Evolutionary conservation across 1,140 invertebrate species (phyloP).

Genomic region (Reticulitermes speratus): DNA sequence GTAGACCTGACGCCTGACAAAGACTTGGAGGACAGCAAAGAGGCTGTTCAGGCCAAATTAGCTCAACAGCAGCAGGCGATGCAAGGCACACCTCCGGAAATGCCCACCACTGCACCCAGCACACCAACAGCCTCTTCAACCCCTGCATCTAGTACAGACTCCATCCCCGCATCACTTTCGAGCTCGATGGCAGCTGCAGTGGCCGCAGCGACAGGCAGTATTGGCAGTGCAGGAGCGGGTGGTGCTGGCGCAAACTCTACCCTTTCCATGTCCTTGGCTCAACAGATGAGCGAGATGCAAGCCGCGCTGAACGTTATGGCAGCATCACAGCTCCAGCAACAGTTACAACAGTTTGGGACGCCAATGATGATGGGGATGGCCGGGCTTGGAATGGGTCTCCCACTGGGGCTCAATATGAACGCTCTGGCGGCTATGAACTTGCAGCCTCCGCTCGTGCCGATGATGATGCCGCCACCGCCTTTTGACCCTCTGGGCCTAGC

Average conservation of each 20-base stretch:
- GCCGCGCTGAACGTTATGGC: conserved; percentile 82
- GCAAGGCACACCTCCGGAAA: conserved; percentile 50
- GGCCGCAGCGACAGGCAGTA: conserved; percentile 25
- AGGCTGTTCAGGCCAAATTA: conserved; percentile 48
- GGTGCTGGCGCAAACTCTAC: conserved; percentile 29
- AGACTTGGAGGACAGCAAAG: conserved; percentile 49
- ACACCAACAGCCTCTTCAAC: conserved; percentile 58
- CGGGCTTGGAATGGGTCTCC: conserved; percentile 68
- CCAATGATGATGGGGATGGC: conserved; percentile 76
- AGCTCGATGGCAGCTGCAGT: conserved; percentile 30
- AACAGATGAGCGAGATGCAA: conserved; percentile 82
- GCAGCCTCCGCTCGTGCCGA: conserved; percentile 81
- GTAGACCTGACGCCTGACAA: conserved; percentile 44
- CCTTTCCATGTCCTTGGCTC: conserved; percentile 62
- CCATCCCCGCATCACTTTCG: conserved; percentile 51
- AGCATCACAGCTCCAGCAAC: conserved; percentile 76
- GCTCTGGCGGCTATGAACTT: conserved; percentile 85
- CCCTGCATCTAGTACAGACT: conserved; percentile 62
- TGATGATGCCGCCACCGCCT: conserved; percentile 84
- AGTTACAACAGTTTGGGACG: conserved; percentile 69
- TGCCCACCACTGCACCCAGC: conserved; percentile 58
- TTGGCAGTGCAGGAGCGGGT: neutral
- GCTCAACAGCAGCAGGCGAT: conserved; percentile 43
- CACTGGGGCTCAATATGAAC: conserved; percentile 78
- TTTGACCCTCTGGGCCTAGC: conserved; percentile 61